Evolutionary conservation across 1,140 invertebrate genomes (phyloP), one percentile per base, ranked within the genome.

Genomic region (Trachymyrmex septentrionalis): DNA sequence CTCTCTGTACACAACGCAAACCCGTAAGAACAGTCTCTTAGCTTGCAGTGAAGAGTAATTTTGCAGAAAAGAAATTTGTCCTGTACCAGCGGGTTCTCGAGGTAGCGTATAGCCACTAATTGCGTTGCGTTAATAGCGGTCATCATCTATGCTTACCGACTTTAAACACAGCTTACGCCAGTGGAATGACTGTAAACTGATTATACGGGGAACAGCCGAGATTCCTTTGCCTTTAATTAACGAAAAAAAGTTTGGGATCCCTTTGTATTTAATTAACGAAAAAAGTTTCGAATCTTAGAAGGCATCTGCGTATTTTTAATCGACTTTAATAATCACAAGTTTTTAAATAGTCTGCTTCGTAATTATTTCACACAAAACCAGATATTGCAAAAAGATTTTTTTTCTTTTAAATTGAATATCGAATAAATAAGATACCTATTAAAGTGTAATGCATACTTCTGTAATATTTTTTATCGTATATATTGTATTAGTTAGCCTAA

Each of bases 111-210:
- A 88, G 48, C 66, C 82, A 69, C 88, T 89, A 89, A 89, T 89
- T 89, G 86, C 88, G 44, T 75, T 86, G 82, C 87, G 85, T 89
- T 89, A 89, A 89, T 86, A 72, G 55, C 66, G 67, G 27, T 50
- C 82, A 88, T 88, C 87, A 89, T 76, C 87, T 82, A 24, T 34
- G 80, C 63, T 85, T 72, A 88, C 86, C 38, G 72, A 53, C 80
- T 81, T 82, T 53, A 81, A 86, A 48, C 48, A 30, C 30, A 69
- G 71, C 78, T 87, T 57, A 81, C 48, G 2, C 53, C 38, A 63
- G 21, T 55, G 53, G 57, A 76, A 63, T 59, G 34, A 53, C 66
- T n/a, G 21, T 53, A 75, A 75, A 75, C 87, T 53, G 75, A 89
- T 89, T 76, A 76, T 80, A 73, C 71, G 48, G 16, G 34, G 48